Base-by-base conservation (phyloP, 92 coral and sea anemone genomes). In the Palythoa heliodiscus region DNA sequence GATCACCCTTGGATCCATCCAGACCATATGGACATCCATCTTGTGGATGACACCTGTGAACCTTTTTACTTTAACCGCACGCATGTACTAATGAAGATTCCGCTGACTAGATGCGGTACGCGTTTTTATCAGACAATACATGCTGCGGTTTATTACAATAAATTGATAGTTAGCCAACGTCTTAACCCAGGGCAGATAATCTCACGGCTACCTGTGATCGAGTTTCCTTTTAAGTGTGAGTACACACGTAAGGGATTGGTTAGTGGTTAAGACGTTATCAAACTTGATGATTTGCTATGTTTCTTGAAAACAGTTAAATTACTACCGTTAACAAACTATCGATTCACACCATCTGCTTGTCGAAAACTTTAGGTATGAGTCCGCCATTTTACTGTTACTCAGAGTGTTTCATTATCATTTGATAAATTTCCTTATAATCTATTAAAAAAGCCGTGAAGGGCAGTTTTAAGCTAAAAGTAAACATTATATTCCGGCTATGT, bases 31-130 rank as follows among this genome's bases (percentile, higher is more conserved):
- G 72, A 70, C 48, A 88, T 90, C 24, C 95, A 90, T 68, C 92
- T 92, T 60, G 86, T 43, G 17, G 92, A 92, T 73, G 88, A 87
- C 40, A 15, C 60, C 74, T 92, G 95, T 52, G 54, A 78, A 73
- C 87, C 93, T 14, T 73, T 81, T 73, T 83, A 64, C 68, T 79
- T 77, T 38, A 88, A 88, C 90, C 60, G 64, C 22, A 86, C 92
- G 77, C 92, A 83, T 58, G 90, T 90, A 70, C 60, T 84, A 12
- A 47, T 92, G 19, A 82, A 88, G 60, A 52, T 88, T 37, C 91
- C 93, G 78, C 89, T 86, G 83, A 76, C 82, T 22, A 55, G 90
- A 15, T 92, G 95, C 73, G 93, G 93, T 25, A 92, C 95, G 38
- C 25, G 70, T 6, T 57, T 20, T 39, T 71, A 79, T 39, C 83